Base-by-base conservation (phyloP, 2,113 vertebrate species). In the Leptodactylus fuscus region DNA sequence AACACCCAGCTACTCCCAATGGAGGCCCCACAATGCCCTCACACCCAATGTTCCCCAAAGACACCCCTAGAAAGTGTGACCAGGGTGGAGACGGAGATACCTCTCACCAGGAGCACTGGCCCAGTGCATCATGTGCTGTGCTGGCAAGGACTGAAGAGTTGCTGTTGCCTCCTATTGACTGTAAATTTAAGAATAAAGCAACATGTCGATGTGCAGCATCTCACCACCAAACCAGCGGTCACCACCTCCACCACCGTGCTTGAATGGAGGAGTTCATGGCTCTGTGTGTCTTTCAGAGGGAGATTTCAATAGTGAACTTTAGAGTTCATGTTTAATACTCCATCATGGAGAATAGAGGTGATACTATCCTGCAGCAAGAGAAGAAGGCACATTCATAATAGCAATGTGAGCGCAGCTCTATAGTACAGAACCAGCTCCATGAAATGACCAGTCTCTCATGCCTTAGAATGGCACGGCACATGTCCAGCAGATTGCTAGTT, bases 61-160 rank as follows among this genome's bases (percentile, higher is more conserved):
- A 44, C 11, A 22, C 36, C 65, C 75, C 67, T 41, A 41, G 65
- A 53, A 53, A 79, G 78, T 29, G 76, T 80, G 84, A 73, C 60
- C 76, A 85, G 76, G 83, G 75, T 80, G 65, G 84, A 81, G 84
- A 73, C 49, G 71, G 77, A 60, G 84, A 80, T 80, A 80, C 49
- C 36, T 81, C 60, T 71, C 65, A 80, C 51, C 10, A 55, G 48
- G 65, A 85, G 83, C 83, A 78, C 75, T 46, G 62, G 70, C 65
- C 36, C 24, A 53, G 73, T 34, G 29, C 46, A 36, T 24, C 58
- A 38, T n/a, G 51, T 48, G 65, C 34, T 46, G n/a, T 81, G 65
- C 24, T 27, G 34, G 65, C 44, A 73, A 76, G 34, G 67, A 51
- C 78, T 60, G 38, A 70, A 81, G 46, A 44, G 62, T 67, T 77